Evolutionary conservation across 2,113 vertebrate species (phyloP).

Genomic region (Corythaeola cristata): DNA sequence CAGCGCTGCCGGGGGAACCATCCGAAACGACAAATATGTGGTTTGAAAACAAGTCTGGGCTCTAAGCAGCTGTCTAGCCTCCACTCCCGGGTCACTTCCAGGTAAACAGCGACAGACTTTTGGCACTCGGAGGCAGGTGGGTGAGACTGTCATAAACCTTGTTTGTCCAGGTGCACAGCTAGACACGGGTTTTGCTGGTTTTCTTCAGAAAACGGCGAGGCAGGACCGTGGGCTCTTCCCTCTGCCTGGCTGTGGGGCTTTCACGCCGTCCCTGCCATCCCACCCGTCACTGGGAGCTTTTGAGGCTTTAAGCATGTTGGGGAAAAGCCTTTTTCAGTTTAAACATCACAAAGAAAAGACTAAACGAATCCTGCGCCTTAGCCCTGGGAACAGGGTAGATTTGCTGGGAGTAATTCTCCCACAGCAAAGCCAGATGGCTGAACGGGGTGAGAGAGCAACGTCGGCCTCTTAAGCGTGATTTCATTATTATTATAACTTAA

Average conservation of each 20-base stretch:
- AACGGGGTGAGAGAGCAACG: not conserved
- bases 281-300: not conserved
- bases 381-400: not conserved
- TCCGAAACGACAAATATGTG: not conserved
- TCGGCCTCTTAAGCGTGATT: not conserved
- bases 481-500: conserved; percentile 12
- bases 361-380: not conserved
- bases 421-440: conserved; percentile 16
- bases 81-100: not conserved
- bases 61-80: conserved; percentile 17
- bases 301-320: not conserved
- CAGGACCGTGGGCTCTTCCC: accelerated
- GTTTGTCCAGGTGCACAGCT: conserved; percentile 52
- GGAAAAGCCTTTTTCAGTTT: not conserved
- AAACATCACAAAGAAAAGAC: not conserved
- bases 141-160: not conserved
- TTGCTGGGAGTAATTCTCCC: not conserved
- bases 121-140: not conserved
- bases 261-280: accelerated
- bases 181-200: not conserved
- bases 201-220: not conserved
- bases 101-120: conserved; percentile 14
- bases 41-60: not conserved
- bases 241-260: not conserved
- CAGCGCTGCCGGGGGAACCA: not conserved